A percentile compares a stretch with the other conserved stretches of the same genome.
phyloP scores from a whole-genome alignment of 2,888 invertebrate genomes.

The Augiades crinisus region DNA sequence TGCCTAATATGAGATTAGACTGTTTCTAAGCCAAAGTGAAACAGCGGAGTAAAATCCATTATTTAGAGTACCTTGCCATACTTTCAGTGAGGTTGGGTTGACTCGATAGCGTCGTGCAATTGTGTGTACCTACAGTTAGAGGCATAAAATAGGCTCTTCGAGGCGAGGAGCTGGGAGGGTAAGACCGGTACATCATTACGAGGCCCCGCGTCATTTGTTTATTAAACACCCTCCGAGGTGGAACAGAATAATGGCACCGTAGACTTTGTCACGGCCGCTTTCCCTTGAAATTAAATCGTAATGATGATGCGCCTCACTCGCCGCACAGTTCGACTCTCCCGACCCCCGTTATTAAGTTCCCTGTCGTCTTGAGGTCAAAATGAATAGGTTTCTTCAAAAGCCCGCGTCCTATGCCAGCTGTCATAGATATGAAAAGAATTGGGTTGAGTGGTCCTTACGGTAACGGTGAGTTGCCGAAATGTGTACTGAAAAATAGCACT shows the following conservation, averaged over 20 bases:
- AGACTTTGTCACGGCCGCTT: slow-evolving; percentile 76
- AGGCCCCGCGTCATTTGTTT: slow-evolving; percentile 76
- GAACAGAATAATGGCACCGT: slow-evolving; percentile 74
- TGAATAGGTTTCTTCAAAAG: slow-evolving; percentile 74
- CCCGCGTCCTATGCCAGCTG: slow-evolving; percentile 63
- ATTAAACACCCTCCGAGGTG: slow-evolving; percentile 77
- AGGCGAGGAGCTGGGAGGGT: slow-evolving; percentile 49
- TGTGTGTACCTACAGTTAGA: slow-evolving; percentile 36
- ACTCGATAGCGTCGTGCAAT: slow-evolving; percentile 3
- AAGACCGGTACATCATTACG: slow-evolving; percentile 64
- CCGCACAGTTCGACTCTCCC: slow-evolving; percentile 56
- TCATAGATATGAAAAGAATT: slow-evolving; percentile 70
- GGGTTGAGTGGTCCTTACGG: slow-evolving; percentile 53
- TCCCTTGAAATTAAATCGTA: slow-evolving; percentile 77
- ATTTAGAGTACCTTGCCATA: slow-evolving; percentile 21
- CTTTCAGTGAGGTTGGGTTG: slow-evolving; percentile 15
- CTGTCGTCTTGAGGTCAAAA: slow-evolving; percentile 73
- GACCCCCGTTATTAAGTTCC: slow-evolving; percentile 67
- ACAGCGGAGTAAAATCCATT: slow-evolving; percentile 19
- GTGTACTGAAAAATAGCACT: slow-evolving; percentile 33
- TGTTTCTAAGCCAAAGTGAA: slow-evolving; percentile 8
- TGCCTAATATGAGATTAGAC: slow-evolving; percentile 9
- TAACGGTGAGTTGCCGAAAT: slow-evolving; percentile 40
- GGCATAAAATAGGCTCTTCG: slow-evolving; percentile 61
- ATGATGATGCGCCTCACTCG: slow-evolving; percentile 72